Evolutionary conservation across 2,797 vertebrate species (phyloP).

Genomic region (Glyptemys insculpta): DNA sequence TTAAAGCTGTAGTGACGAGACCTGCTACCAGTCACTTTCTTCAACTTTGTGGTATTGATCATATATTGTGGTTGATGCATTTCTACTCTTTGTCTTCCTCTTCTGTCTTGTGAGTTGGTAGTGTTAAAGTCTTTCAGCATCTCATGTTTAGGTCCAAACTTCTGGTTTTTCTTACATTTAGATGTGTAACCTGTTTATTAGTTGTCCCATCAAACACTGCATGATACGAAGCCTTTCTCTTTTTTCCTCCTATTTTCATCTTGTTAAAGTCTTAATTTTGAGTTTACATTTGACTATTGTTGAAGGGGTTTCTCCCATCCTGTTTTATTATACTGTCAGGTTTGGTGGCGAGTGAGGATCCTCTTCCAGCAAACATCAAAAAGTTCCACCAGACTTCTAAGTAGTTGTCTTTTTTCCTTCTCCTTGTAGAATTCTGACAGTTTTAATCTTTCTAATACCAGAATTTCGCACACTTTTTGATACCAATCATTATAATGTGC

Average conservation of each 20-base stretch:
- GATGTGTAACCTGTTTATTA: neutral
- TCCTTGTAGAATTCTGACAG: neutral
- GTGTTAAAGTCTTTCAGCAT: neutral
- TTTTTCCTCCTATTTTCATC: neutral
- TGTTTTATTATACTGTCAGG: neutral
- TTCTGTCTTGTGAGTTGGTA: neutral
- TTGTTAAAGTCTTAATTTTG: neutral
- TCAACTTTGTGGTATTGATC: neutral
- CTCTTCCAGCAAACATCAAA: neutral
- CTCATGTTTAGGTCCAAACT: neutral
- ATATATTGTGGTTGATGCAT: neutral
- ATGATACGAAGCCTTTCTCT: neutral
- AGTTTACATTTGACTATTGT: neutral
- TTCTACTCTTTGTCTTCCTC: neutral
- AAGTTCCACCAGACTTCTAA: neutral
- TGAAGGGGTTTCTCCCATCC: neutral
- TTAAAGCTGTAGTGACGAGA: neutral
- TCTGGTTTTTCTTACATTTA: neutral
- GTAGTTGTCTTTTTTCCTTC: neutral
- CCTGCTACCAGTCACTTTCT: neutral
- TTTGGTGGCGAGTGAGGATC: neutral
- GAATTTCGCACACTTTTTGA: neutral
- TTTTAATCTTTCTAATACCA: neutral
- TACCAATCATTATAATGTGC: neutral
- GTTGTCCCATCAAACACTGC: neutral